phyloP scores from a whole-genome alignment of 2,113 vertebrate species.

The Catharus bicknelli region DNA sequence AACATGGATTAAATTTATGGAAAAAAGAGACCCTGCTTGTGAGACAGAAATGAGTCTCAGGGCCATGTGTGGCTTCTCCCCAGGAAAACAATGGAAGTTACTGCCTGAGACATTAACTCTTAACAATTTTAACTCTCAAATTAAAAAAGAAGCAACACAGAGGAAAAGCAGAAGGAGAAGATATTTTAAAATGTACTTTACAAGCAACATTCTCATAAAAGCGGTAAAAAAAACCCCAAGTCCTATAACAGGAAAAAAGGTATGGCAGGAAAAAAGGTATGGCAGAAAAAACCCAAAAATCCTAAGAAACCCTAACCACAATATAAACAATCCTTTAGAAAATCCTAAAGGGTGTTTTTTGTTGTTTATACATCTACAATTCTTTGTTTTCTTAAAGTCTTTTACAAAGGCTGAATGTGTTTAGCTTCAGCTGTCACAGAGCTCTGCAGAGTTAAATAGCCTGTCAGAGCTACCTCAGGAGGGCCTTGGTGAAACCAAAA shows the following conservation, averaged over 20 bases:
- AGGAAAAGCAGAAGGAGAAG: background rate
- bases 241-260: background rate
- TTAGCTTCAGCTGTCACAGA: slow-evolving; percentile 33
- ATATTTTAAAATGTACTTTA: background rate
- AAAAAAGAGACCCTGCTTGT: background rate
- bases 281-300: background rate
- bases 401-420: slow-evolving; percentile 16
- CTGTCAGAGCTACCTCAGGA: slow-evolving; percentile 29
- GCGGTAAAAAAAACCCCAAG: rapidly evolving
- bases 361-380: background rate
- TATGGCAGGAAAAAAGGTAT: background rate
- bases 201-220: background rate
- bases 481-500: slow-evolving; percentile 13
- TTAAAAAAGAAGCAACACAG: background rate
- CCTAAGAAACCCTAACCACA: background rate
- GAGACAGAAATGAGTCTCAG: background rate
- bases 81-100: background rate
- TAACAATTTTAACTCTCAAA: background rate
- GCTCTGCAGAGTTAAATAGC: slow-evolving; percentile 20
- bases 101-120: background rate
- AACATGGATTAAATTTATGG: background rate
- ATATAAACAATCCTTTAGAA: background rate
- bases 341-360: background rate
- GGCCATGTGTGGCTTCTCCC: rapidly evolving
- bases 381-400: background rate